Conservation (phyloP, 2,797 vertebrate species). For the Mus caroli region DNA sequence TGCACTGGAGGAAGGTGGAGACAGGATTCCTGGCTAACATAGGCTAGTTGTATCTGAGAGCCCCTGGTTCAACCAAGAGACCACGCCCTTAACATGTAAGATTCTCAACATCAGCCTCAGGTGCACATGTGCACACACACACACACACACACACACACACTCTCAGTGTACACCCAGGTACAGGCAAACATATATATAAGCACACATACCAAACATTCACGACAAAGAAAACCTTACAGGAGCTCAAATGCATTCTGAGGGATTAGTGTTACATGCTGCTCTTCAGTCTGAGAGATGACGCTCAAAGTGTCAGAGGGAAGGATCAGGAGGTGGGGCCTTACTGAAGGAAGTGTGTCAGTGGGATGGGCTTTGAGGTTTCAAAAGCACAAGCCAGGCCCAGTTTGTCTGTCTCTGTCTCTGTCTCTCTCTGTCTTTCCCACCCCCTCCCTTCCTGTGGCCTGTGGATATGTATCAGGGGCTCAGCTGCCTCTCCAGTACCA, state of each 20-base stretch:
- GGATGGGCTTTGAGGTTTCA: neutral
- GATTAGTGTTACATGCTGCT: neutral
- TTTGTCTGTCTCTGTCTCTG: neutral
- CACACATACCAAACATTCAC: neutral
- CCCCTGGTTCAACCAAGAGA: neutral
- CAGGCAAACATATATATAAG: neutral
- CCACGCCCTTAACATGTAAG: neutral
- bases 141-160: neutral
- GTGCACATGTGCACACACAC: neutral
- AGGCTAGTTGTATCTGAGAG: neutral
- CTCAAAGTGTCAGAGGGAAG: neutral
- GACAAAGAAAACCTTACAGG: neutral
- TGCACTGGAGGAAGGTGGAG: neutral
- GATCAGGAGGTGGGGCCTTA: neutral
- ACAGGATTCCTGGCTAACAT: neutral
- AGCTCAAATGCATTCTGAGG: neutral
- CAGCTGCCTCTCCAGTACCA: neutral
- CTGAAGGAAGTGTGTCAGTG: neutral
- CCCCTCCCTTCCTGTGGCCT: too few species aligned
- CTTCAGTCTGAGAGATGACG: neutral
- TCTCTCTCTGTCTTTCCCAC: neutral
- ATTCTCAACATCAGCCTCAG: neutral
- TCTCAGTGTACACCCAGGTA: neutral
- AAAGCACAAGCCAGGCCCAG: neutral
- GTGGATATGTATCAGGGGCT: neutral